Conservation (phyloP, 30 jellyfish, hydroid and myxozoan species). For the Catostylus mosaicus region DNA sequence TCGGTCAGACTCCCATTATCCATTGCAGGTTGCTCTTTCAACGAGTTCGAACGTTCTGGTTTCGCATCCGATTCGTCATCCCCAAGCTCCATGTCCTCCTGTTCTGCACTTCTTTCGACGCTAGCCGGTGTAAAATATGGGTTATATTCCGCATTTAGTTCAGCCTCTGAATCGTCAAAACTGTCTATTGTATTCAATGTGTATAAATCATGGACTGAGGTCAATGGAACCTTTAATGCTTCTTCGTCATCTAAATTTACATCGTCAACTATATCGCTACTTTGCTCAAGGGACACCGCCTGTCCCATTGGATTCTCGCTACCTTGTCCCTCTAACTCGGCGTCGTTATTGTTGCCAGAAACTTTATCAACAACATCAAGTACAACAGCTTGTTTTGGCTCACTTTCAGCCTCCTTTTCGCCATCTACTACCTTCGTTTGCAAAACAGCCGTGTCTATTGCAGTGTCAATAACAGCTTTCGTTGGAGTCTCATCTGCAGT, state of each 20-base stretch:
- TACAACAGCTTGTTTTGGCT: neutral
- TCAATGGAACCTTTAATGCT: slow-evolving; percentile 30
- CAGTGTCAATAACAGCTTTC: neutral
- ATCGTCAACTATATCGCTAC: slow-evolving; percentile 24
- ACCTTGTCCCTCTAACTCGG: neutral
- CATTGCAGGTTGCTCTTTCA: slow-evolving; percentile 29
- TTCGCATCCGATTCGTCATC: neutral
- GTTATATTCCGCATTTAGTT: slow-evolving; percentile 32
- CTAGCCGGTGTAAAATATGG: slow-evolving; percentile 40
- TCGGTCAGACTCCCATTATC: slow-evolving; percentile 10
- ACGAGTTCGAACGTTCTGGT: neutral
- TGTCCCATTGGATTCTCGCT: slow-evolving; percentile 44
- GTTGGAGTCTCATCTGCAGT: slow-evolving; percentile 7
- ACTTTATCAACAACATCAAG: neutral
- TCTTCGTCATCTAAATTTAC: slow-evolving; percentile 32
- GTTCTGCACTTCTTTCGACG: slow-evolving; percentile 27
- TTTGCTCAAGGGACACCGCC: slow-evolving; percentile 17
- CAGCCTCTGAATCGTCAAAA: slow-evolving; percentile 50
- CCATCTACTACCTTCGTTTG: neutral
- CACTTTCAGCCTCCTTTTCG: neutral
- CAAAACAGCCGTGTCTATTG: neutral
- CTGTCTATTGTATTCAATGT: slow-evolving; percentile 44
- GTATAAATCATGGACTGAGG: slow-evolving; percentile 66
- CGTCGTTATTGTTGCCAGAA: neutral
- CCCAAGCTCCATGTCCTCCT: slow-evolving; percentile 18